Evolutionary conservation across 2,113 vertebrate genomes (phyloP).

Genomic region (Theropithecus gelada): DNA sequence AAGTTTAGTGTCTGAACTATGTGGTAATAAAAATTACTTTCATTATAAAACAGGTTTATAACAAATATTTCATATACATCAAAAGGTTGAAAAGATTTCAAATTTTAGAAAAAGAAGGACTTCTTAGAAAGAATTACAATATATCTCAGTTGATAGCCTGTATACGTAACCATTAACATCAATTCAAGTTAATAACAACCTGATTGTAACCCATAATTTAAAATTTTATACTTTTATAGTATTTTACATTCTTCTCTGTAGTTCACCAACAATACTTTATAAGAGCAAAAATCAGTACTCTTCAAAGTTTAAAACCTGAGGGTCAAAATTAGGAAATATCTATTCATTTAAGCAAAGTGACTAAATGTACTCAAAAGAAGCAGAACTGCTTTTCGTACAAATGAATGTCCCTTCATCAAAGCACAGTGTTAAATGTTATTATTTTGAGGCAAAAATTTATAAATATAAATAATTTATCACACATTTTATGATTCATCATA

Average conservation of each 20-base stretch:
- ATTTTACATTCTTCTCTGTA: not conserved
- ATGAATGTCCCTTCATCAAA: not conserved
- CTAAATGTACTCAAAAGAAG: not conserved
- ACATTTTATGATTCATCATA: not conserved
- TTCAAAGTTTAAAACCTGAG: not conserved
- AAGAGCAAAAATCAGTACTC: not conserved
- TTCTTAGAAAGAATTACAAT: not conserved
- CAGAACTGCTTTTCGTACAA: not conserved
- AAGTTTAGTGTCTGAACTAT: not conserved
- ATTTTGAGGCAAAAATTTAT: not conserved
- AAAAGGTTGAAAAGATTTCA: not conserved
- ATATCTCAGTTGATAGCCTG: not conserved
- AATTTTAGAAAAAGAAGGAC: not conserved
- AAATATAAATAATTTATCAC: not conserved
- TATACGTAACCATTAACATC: not conserved
- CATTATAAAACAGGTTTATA: not conserved
- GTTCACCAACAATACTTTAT: not conserved
- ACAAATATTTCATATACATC: not conserved
- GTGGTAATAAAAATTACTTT: not conserved
- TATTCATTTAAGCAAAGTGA: not conserved
- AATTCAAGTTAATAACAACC: not conserved
- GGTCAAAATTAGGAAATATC: not conserved
- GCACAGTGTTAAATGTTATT: not conserved
- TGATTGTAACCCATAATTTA: not conserved
- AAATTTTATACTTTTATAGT: not conserved